A percentile compares a stretch with the other conserved stretches of the same genome.
These are phyloP conservation scores for Amphimallon solstitiale DNA, from an alignment of 2,888 invertebrate species.

Conservation along the genomic window DNA sequence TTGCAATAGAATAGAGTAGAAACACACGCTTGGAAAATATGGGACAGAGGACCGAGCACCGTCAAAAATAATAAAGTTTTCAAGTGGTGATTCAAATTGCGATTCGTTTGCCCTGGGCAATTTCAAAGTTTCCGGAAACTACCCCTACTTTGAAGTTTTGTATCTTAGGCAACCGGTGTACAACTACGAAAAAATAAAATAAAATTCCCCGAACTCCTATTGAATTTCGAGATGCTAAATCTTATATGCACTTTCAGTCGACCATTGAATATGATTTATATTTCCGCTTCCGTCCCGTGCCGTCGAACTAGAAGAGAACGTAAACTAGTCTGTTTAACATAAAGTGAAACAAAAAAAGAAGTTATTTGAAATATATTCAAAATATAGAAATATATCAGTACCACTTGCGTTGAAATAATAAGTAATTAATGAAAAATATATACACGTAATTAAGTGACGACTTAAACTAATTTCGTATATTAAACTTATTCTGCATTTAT, in stretches of 20 bases:
- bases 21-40: slow-evolving; percentile 13
- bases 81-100: slow-evolving; percentile 34
- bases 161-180: slow-evolving; percentile 21
- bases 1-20: neutral
- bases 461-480: too few relatives aligned
- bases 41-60: neutral
- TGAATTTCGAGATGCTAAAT: slow-evolving; percentile 34
- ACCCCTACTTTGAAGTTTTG: slow-evolving; percentile 25
- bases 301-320: neutral
- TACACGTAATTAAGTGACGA: too few relatives aligned
- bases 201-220: slow-evolving; percentile 23
- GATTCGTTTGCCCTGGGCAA: slow-evolving; percentile 30
- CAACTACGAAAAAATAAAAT: slow-evolving; percentile 22
- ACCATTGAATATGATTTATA: slow-evolving; percentile 23
- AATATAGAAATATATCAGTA: too few relatives aligned
- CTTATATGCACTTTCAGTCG: slow-evolving; percentile 25
- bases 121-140: slow-evolving; percentile 26
- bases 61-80: slow-evolving; percentile 36
- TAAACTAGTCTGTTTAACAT: neutral
- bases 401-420: too few relatives aligned
- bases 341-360: too few relatives aligned
- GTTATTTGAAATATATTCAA: too few relatives aligned
- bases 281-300: slow-evolving; percentile 7
- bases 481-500: too few relatives aligned
- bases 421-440: too few relatives aligned